Evolutionary conservation across 2,113 vertebrate genomes (phyloP), one percentile per base, ranked within the genome.

Genomic region (Eleginops maclovinus): DNA sequence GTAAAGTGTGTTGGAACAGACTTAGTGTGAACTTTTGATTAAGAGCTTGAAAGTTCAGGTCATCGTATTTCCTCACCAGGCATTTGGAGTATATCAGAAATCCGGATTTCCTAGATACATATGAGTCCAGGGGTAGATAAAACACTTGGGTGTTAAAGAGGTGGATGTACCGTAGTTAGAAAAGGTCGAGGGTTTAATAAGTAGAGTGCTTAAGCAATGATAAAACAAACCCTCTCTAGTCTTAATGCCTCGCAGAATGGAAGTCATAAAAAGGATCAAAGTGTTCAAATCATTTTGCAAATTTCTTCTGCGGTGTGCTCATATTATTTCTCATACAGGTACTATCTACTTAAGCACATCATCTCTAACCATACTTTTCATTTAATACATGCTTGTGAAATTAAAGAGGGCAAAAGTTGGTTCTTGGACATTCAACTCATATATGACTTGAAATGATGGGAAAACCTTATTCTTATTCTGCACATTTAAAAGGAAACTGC

Each of bases 161-260:
- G 68, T 65, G 66, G 63, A 74, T 79, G 72, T 77, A 75, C 54
- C 0, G 4, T 21, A 72, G 65, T 76, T 72, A 66, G 36, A 81
- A 72, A 41, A 22, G 72, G 65, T 74, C 82, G 83, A 68, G 83
- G 81, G 74, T 78, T 82, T 88, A 86, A 84, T 63, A 72, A 59
- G 81, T 88, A 85, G 77, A 91, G 78, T 6, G 16, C 84, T 89
- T 93, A 74, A 74, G 63, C 22, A 70, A 81, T 58, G 86, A 91
- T 91, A 87, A 90, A 87, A 87, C 86, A 90, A 90, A 86, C 51
- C 73, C 60, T 66, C 47, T 58, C 36, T 65, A 17, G 75, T 74
- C 61, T 79, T 84, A 83, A 82, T 72, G 60, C 41, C 58, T 71
- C 50, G 12, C 26, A 64, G 31, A 77, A 26, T 22, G 49, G 51